phyloP scores from a whole-genome alignment of 2,888 invertebrate species.

The Pterostichus niger region DNA sequence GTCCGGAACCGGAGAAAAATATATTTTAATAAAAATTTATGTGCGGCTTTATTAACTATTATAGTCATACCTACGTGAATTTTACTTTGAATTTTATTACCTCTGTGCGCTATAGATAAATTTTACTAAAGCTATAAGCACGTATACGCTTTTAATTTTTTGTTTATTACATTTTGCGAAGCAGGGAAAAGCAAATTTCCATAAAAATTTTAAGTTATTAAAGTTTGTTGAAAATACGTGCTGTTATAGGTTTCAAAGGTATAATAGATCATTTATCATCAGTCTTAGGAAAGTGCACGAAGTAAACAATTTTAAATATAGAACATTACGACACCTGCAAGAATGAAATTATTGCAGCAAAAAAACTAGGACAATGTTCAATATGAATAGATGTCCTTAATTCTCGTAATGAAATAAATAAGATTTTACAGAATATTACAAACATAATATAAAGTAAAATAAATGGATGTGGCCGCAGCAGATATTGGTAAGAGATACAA shows the following conservation, averaged over 20 bases:
- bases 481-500: neutral
- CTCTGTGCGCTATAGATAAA: neutral
- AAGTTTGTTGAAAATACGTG: conserved; percentile 13
- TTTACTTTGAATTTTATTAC: neutral
- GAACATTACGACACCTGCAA: neutral
- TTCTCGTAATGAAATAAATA: too few species aligned
- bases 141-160: neutral
- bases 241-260: neutral
- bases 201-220: conserved; percentile 12
- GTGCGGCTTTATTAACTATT: neutral
- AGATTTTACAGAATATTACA: too few species aligned
- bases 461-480: too few species aligned
- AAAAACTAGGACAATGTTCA: conserved; percentile 14
- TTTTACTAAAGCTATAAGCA: neutral
- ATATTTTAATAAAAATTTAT: neutral
- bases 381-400: conserved; percentile 9
- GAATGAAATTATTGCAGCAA: neutral
- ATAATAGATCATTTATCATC: conserved; percentile 11
- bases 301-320: conserved; percentile 40
- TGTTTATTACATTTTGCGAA: neutral
- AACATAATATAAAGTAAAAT: too few species aligned
- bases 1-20: neutral
- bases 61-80: neutral
- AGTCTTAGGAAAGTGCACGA: conserved; percentile 7
- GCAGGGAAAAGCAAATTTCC: neutral